Base-by-base conservation (phyloP, 1,140 invertebrate genomes). In the Drosophila trapezifrons region DNA sequence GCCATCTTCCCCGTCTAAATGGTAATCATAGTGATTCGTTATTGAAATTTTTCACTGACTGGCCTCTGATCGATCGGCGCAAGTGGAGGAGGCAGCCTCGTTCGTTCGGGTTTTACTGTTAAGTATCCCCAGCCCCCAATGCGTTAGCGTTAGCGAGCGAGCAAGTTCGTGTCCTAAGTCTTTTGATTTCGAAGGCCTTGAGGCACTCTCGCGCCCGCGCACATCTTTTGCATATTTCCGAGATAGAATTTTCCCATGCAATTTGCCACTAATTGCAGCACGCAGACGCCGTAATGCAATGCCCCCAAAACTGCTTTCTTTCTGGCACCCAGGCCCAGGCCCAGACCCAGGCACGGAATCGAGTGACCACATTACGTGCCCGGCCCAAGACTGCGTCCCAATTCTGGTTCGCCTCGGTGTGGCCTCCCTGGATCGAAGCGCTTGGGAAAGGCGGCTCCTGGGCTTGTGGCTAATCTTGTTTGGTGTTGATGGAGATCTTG, bases 11-110 rank as follows among this genome's bases (percentile, higher is more conserved):
- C 56, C 60, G 58, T 54, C 69, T 75, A 80, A 85, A 85, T 85
- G 81, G 76, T 89, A 87, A 89, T 89, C 76, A 89, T 89, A 89
- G 85, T 89, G 80, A 89, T 89, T 89, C 66, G 66, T 75, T 89
- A 89, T 89, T 89, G 84, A 89, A 89, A 89, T 78, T 78, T 80
- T 76, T 29, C 74, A 80, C 72, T 57, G 72, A 43, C 54, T 46
- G 66, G 47, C 22, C 51, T 54, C 51, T 54, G 51, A 54, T 54
- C 51, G 51, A 54, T 52, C 58, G 51, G 42, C 65, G 42, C 72
- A 77, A 78, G 76, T 78, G 75, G 76, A 38, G 37, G 45, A 46
- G 59, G 57, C 15, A 9, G 10, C 29, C 8, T 29, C 27, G 27
- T 69, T 25, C 18, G 27, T 40, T 55, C 18, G 22, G 18, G 43